Evolutionary conservation across 2,113 vertebrate genomes (phyloP), one percentile per base, ranked within the genome.

Genomic region (Mormoops blainvillei): DNA sequence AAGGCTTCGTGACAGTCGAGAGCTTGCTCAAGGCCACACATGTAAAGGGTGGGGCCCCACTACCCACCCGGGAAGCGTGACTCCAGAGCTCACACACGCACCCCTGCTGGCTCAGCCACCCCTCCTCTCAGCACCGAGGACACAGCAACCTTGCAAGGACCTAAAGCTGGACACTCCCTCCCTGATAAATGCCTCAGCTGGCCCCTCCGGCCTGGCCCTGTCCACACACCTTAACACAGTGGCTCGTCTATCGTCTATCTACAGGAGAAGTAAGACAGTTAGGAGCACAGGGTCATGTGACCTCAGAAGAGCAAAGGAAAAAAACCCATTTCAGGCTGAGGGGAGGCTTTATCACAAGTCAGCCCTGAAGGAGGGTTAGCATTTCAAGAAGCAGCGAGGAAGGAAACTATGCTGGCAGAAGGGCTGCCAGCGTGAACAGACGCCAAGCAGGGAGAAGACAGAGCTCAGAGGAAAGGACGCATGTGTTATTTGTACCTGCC

Each of bases 1-100:
- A 22, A 43, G 41, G 43, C 76, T 68, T 14, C 10, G 41, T 22
- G 48, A 48, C 3, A 28, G 19, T 50, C 33, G 26, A 41, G 48
- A n/a, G 38, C 12, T 4, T 33, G 84, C 76, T 95, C 41, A 10
- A 48, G 36, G 56, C 67, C 65, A 45, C 43, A 33, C 50, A 0
- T 0, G 4, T 18, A 31, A 61, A 28, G 14, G 0, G 20, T 0
- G 1, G 4, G 56, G 74, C 10, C 24, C 3, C 16, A 14, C 43
- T 19, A 43, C 6, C 12, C 56, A 18, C 56, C 19, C 33, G 22
- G 56, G 4, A 77, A 82, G 26, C 9, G 38, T 6, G 83, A 74
- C 54, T 63, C 36, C 18, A 33, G 24, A 65, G 81, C 54, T 22
- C 65, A 73, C 9, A 14, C 18, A 2, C 0, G 0, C 20, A 65